Percentiles rank a stretch among this genome's conserved stretches.
Conservation (phyloP, 2,797 vertebrate genomes). For the Glyptemys insculpta region DNA sequence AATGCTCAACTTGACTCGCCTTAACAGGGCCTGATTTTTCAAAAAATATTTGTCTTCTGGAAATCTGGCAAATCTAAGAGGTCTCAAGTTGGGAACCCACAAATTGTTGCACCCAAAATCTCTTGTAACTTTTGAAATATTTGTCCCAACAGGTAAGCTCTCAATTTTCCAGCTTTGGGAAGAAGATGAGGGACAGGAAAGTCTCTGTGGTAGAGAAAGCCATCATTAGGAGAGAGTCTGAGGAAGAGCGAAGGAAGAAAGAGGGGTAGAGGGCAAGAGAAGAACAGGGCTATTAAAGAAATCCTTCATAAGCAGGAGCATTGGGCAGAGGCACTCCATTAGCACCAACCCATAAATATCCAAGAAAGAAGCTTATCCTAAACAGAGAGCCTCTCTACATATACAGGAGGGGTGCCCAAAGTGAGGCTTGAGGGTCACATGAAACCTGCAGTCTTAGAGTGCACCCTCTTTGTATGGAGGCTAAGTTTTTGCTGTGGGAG, state of each 20-base stretch:
- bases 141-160: not conserved
- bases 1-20: not conserved
- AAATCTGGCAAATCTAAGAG: not conserved
- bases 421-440: slow-evolving; percentile 62
- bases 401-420: slow-evolving; percentile 26
- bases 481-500: not conserved
- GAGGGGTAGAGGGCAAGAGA: slow-evolving; percentile 44
- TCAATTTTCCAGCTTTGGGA: slow-evolving; percentile 26
- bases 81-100: not conserved
- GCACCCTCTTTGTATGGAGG: not conserved
- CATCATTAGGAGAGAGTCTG: slow-evolving; percentile 48
- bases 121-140: not conserved
- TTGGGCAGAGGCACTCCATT: slow-evolving; percentile 62
- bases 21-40: not conserved
- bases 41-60: not conserved
- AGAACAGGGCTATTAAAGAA: slow-evolving; percentile 65
- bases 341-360: slow-evolving; percentile 33
- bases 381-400: not conserved
- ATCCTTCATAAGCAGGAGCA: slow-evolving; percentile 72
- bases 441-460: not conserved
- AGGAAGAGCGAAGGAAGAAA: slow-evolving; percentile 46
- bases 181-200: slow-evolving; percentile 3
- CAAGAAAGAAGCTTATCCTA: not conserved
- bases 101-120: not conserved
- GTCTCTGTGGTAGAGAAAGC: slow-evolving; percentile 45